These are phyloP conservation scores for Encarsia formosa DNA, from an alignment of 2,888 invertebrate genomes.

Conservation along the genomic window DNA sequence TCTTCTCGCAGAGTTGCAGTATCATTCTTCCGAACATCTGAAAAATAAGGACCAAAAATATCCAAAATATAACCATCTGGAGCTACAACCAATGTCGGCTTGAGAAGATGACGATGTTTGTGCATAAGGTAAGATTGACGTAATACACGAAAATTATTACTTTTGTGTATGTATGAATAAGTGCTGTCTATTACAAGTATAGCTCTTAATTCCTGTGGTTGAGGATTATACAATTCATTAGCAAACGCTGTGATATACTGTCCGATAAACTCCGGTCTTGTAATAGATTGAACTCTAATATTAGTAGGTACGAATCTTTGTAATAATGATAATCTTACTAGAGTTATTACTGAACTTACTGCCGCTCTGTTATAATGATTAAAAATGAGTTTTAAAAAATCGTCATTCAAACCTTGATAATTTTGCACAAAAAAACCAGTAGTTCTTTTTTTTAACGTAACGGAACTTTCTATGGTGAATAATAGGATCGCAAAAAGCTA, in stretches of 20 bases:
- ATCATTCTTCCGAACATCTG: slow-evolving; percentile 3
- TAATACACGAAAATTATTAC: slow-evolving; percentile 13
- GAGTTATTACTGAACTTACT: neutral
- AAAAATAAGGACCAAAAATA: slow-evolving; percentile 21
- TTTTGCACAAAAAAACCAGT: slow-evolving; percentile 9
- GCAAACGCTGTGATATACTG: slow-evolving; percentile 17
- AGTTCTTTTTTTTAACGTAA: slow-evolving; percentile 6
- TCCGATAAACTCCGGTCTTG: slow-evolving; percentile 15
- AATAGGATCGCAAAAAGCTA: slow-evolving; percentile 15
- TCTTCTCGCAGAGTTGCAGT: neutral
- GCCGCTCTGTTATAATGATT: slow-evolving; percentile 6
- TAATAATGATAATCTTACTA: slow-evolving; percentile 18
- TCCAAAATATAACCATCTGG: slow-evolving; percentile 18
- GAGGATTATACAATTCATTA: slow-evolving; percentile 11
- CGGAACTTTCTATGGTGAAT: neutral
- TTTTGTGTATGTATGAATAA: slow-evolving; percentile 18
- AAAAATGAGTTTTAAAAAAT: slow-evolving; percentile 11
- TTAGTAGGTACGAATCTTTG: slow-evolving; percentile 21
- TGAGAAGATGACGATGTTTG: slow-evolving; percentile 25
- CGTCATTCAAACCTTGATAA: slow-evolving; percentile 4
- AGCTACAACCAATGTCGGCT: slow-evolving; percentile 23
- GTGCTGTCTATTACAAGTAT: slow-evolving; percentile 21
- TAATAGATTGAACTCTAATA: slow-evolving; percentile 25
- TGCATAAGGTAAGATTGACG: slow-evolving; percentile 16
- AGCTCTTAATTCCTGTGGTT: neutral